A percentile compares a stretch with the other conserved stretches of the same genome.
These are phyloP conservation scores for Trichoplusia ni DNA, from an alignment of 1,140 invertebrate genomes.

Conservation along the genomic window DNA sequence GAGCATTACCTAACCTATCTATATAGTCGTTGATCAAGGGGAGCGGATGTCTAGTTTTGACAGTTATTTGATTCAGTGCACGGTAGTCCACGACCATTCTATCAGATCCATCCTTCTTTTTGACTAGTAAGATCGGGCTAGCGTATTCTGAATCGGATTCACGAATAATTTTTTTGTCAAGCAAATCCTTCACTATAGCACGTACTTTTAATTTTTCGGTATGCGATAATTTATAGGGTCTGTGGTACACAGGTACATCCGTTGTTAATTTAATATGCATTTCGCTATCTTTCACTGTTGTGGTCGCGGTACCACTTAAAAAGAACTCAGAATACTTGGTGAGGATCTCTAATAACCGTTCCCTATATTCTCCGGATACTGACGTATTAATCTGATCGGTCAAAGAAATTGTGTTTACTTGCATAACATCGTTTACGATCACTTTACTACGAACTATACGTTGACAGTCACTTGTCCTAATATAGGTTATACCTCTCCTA, in stretches of 20 bases:
- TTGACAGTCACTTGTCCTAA: slow-evolving; percentile 34
- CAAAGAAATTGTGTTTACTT: background rate
- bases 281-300: slow-evolving; percentile 36
- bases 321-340: slow-evolving; percentile 35
- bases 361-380: background rate
- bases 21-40: too few relatives aligned
- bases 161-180: slow-evolving; percentile 44
- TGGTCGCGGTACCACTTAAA: slow-evolving; percentile 38
- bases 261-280: slow-evolving; percentile 38
- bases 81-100: too few relatives aligned
- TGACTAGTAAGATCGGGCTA: slow-evolving; percentile 57
- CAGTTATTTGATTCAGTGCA: too few relatives aligned
- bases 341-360: background rate
- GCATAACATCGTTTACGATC: background rate
- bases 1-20: too few relatives aligned
- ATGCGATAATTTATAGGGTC: slow-evolving; percentile 40
- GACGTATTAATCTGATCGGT: slow-evolving; percentile 9
- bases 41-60: too few relatives aligned
- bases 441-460: background rate
- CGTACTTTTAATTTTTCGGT: slow-evolving; percentile 40
- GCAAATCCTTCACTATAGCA: slow-evolving; percentile 41
- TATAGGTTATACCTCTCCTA: slow-evolving; percentile 33
- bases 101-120: slow-evolving; percentile 56
- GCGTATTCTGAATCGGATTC: slow-evolving; percentile 54
- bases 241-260: slow-evolving; percentile 31